Evolutionary conservation across 2,113 vertebrate genomes (phyloP).

Genomic region (Channa maculata): DNA sequence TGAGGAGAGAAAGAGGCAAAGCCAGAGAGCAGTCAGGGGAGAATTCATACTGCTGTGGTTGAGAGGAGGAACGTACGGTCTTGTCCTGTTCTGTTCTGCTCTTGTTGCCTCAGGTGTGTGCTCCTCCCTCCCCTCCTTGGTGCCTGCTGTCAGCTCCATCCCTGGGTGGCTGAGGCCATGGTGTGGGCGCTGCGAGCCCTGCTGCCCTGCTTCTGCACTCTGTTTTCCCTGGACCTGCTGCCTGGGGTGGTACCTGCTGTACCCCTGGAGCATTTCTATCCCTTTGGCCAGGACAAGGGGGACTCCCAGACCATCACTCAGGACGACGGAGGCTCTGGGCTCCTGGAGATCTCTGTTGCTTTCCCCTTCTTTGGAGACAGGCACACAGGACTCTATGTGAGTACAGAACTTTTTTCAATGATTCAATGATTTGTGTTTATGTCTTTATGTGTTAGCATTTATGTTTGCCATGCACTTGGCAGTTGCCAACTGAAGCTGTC

Average conservation of each 20-base stretch:
- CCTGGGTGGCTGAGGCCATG: conserved; percentile 79
- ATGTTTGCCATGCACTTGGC: conserved; percentile 53
- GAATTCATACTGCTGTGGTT: conserved; percentile 57
- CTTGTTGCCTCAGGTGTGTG: conserved; percentile 68
- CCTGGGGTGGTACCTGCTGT: conserved; percentile 79
- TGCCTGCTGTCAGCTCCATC: conserved; percentile 76
- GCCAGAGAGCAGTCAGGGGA: conserved; percentile 58
- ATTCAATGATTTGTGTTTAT: conserved; percentile 38
- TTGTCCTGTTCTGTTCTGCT: conserved; percentile 66
- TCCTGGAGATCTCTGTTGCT: conserved; percentile 88
- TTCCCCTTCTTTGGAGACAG: conserved; percentile 96
- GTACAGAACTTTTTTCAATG: conserved; percentile 75
- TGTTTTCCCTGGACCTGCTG: conserved; percentile 76
- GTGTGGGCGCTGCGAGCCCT: conserved; percentile 76
- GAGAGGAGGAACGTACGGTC: conserved; percentile 61
- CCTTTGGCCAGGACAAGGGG: conserved; percentile 86
- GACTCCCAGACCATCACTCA: conserved; percentile 88
- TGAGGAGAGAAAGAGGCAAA: conserved; percentile 62
- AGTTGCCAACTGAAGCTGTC: conserved; percentile 63
- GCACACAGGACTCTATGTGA: conserved; percentile 95
- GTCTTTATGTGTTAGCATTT: conserved; percentile 45
- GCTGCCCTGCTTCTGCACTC: conserved; percentile 75
- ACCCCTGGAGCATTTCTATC: conserved; percentile 92
- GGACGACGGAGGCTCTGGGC: conserved; percentile 97
- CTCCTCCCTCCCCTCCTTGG: conserved; percentile 70